These are phyloP conservation scores for Chroicocephalus ridibundus DNA, from an alignment of 2,113 vertebrate species.

Conservation along the genomic window DNA sequence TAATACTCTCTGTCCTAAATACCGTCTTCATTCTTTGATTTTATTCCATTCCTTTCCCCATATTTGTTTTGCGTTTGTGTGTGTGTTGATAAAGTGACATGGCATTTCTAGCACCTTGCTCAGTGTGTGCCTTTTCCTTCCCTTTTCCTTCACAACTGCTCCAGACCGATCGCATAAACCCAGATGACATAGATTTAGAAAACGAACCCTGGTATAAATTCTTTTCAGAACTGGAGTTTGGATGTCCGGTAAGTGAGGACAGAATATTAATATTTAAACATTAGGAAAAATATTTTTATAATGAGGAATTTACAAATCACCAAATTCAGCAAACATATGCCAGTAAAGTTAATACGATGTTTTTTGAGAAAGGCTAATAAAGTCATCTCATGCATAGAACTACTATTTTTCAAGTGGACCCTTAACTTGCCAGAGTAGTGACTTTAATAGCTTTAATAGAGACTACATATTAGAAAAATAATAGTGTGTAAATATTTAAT, in stretches of 20 bases:
- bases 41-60: background rate
- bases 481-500: background rate
- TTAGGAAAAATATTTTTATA: conserved; percentile 49
- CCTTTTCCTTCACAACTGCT: conserved; percentile 81
- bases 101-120: conserved; percentile 74
- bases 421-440: background rate
- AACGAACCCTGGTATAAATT: conserved; percentile 99
- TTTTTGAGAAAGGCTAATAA: background rate
- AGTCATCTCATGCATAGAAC: background rate
- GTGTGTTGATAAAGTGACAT: conserved; percentile 38
- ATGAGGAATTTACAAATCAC: background rate
- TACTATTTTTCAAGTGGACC: background rate
- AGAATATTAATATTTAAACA: conserved; percentile 66
- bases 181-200: conserved; percentile 99
- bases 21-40: conserved; percentile 44
- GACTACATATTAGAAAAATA: background rate
- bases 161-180: conserved; percentile 89
- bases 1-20: background rate
- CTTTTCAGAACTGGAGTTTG: conserved; percentile 99
- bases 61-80: conserved; percentile 39
- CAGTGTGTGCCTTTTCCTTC: conserved; percentile 79
- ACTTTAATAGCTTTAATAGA: background rate
- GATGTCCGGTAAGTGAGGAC: conserved; percentile 97
- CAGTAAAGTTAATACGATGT: background rate
- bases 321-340: background rate